These are phyloP conservation scores for Drosophila ficusphila DNA, from an alignment of 1,140 invertebrate genomes.

Conservation along the genomic window DNA sequence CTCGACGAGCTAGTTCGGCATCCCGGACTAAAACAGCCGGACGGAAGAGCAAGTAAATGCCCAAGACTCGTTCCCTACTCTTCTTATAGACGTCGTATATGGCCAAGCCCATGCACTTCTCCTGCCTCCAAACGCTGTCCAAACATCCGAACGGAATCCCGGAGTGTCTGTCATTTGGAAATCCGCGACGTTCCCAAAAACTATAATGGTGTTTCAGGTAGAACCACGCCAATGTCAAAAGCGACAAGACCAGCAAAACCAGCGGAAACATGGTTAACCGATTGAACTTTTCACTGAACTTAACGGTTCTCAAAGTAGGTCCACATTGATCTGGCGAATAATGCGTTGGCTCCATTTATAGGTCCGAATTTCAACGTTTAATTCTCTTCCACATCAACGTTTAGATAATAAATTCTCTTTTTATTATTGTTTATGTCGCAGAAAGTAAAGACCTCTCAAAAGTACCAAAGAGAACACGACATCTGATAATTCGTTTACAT, in stretches of 20 bases:
- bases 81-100: conserved; percentile 64
- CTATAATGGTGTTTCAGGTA: conserved; percentile 62
- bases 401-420: background rate
- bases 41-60: conserved; percentile 76
- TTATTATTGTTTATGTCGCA: too few species aligned
- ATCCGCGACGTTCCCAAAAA: conserved; percentile 62
- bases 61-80: conserved; percentile 66
- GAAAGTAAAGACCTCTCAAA: too few species aligned
- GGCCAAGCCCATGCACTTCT: conserved; percentile 67
- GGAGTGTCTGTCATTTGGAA: conserved; percentile 50
- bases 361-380: background rate
- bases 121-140: conserved; percentile 38
- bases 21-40: conserved; percentile 84
- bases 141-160: conserved; percentile 73
- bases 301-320: conserved; percentile 19
- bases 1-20: conserved; percentile 83
- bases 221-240: conserved; percentile 55
- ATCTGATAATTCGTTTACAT: too few species aligned
- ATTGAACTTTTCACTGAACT: background rate
- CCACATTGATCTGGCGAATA: background rate
- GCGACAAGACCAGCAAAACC: conserved; percentile 22
- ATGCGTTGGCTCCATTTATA: background rate
- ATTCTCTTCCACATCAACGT: background rate
- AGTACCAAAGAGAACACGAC: too few species aligned
- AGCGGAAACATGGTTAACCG: conserved; percentile 43